Evolutionary conservation across 1,140 invertebrate genomes (phyloP), one percentile per base, ranked within the genome.

Genomic region (Nautilus pompilius): DNA sequence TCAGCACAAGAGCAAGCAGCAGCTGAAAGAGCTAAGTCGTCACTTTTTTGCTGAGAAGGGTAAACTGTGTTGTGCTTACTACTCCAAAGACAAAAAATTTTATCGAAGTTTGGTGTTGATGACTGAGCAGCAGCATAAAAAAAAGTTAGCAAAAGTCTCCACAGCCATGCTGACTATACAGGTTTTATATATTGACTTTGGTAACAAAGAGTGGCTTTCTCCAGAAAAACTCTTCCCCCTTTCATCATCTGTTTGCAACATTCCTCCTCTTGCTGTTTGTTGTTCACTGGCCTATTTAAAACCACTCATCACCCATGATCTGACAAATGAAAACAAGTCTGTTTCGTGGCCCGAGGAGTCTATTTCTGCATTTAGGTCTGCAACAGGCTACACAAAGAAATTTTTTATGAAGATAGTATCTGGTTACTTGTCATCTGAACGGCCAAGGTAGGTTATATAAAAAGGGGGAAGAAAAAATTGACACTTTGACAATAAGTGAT

Each of bases 131-230:
- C 28, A 20, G 29, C 15, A 34, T 22, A 28, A 17, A 41, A 59
- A 28, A 32, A 33, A 15, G 54, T 28, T 24, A 46, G 65, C 5
- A 63, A 58, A 41, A 26, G 8, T 5, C 8, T 15, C 17, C 24
- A 34, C 1, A 6, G 1, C 13, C 45, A 32, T 41, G 15, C 33
- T 6, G 4, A 58, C 58, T 36, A 28, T 62, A 15, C 34, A 62
- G 26, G 66, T 70, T 8, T 70, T 73, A 45, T 73, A 68, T 33
- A 41, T 73, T 15, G 72, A 73, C 58, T 73, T 67, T 61, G 72
- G 72, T 13, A 63, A 73, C 55, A 51, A 46, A 4, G 72, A 71
- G 48, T 63, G 63, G 54, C 28, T 73, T 8, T 53, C 65, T 24
- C 51, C 53, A 10, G 53, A 32, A 8, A 63, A 41, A 29, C 62